Evolutionary conservation across 2,888 invertebrate genomes (phyloP).

Genomic region (Leucophenga montana): DNA sequence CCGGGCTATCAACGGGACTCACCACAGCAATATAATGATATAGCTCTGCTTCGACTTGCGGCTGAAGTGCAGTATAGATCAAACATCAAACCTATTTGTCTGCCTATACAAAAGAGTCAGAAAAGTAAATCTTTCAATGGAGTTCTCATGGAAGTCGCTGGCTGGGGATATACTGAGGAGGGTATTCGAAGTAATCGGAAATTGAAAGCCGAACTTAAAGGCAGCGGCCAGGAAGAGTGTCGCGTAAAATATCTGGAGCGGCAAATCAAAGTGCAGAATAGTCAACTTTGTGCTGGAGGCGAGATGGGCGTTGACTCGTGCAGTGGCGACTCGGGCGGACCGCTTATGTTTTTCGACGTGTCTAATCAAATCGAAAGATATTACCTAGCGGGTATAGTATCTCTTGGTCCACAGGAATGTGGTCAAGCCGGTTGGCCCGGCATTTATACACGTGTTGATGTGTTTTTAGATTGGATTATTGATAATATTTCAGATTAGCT

Average conservation of each 20-base stretch:
- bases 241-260: conserved; percentile 72
- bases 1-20: conserved; percentile 76
- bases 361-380: not conserved
- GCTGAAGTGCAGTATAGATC: conserved; percentile 74
- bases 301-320: conserved; percentile 74
- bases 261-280: conserved; percentile 69
- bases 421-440: conserved; percentile 77
- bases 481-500: not conserved
- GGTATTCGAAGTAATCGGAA: conserved; percentile 74
- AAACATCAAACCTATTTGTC: conserved; percentile 77
- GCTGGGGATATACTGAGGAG: conserved; percentile 78
- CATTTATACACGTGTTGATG: conserved; percentile 76
- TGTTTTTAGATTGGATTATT: conserved; percentile 77
- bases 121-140: conserved; percentile 66
- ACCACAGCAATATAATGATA: conserved; percentile 78
- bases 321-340: conserved; percentile 70
- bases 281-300: conserved; percentile 78
- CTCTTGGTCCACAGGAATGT: conserved; percentile 77
- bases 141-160: conserved; percentile 75
- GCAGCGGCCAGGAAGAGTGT: conserved; percentile 74
- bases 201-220: conserved; percentile 73
- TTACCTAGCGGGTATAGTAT: conserved; percentile 76
- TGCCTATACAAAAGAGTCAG: conserved; percentile 71
- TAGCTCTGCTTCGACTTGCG: conserved; percentile 79
- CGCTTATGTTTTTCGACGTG: not conserved